phyloP scores from a whole-genome alignment of 2,797 vertebrate species.

The Streptopelia turtur region DNA sequence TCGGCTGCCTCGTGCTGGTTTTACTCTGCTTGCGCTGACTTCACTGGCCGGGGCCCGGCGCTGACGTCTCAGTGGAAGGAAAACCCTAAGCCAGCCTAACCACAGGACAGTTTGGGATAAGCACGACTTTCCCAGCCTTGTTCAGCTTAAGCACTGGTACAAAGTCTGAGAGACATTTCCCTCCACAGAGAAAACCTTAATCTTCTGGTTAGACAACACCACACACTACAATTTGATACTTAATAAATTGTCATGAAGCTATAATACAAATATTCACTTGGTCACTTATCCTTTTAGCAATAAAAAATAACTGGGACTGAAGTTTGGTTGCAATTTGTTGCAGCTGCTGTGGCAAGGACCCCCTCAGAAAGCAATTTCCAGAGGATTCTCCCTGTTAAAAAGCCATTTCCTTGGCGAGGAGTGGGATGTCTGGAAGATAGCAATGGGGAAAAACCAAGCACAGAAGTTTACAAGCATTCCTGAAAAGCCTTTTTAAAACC shows the following conservation, averaged over 20 bases:
- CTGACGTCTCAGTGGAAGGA: background rate
- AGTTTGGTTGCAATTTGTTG: conserved; percentile 60
- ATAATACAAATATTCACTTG: conserved; percentile 23
- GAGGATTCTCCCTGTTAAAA: conserved; percentile 76
- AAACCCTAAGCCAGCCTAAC: background rate
- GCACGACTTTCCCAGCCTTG: background rate
- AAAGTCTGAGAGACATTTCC: conserved; percentile 8
- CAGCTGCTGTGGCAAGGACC: conserved; percentile 69
- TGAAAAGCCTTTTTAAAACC: conserved; percentile 59
- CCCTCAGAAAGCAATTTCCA: conserved; percentile 64
- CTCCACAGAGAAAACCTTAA: conserved; percentile 51
- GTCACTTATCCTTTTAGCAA: conserved; percentile 63
- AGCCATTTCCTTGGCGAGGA: conserved; percentile 65
- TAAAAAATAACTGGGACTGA: conserved; percentile 47
- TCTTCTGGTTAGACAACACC: conserved; percentile 57
- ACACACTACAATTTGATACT: conserved; percentile 35
- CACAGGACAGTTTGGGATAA: conserved; percentile 6
- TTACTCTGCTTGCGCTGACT: background rate
- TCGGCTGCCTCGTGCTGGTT: background rate
- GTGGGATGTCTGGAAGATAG: conserved; percentile 67
- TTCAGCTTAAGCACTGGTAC: background rate
- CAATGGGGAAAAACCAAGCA: conserved; percentile 36
- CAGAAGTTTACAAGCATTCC: conserved; percentile 66
- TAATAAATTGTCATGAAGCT: conserved; percentile 16
- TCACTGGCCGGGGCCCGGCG: background rate